phyloP scores from a whole-genome alignment of 2,888 invertebrate species.

The Hyles lineata region DNA sequence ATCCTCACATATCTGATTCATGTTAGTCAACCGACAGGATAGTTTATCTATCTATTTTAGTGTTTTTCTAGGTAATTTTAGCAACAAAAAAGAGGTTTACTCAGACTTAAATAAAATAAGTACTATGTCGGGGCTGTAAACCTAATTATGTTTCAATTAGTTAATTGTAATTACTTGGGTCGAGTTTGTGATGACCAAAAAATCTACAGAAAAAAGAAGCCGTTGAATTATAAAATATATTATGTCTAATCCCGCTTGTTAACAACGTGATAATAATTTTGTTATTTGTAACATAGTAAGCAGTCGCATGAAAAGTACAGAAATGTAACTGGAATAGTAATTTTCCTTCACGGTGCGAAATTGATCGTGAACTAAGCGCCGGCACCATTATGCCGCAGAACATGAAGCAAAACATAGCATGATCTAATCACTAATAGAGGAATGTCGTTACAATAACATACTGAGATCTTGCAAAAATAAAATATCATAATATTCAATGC shows the following conservation, averaged over 20 bases:
- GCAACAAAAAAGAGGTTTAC: too few species aligned
- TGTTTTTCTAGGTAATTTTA: too few species aligned
- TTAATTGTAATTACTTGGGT: too few species aligned
- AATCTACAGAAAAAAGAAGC: too few species aligned
- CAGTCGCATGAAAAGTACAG: neutral
- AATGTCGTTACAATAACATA: neutral
- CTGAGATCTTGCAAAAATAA: neutral
- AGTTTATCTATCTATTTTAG: neutral
- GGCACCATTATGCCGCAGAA: neutral
- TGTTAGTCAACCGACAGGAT: neutral
- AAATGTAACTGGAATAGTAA: slow-evolving; percentile 15
- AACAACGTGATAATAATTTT: neutral
- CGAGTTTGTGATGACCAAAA: too few species aligned
- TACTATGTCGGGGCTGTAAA: too few species aligned
- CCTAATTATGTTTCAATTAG: too few species aligned
- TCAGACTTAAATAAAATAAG: too few species aligned
- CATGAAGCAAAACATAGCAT: neutral
- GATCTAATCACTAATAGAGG: neutral
- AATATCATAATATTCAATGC: neutral
- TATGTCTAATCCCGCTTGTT: too few species aligned
- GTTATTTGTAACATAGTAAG: neutral
- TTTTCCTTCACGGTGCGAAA: neutral
- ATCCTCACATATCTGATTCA: too few species aligned
- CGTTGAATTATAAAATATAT: too few species aligned
- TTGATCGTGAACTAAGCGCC: neutral